Base-by-base conservation (phyloP, 2,113 vertebrate genomes). In the Poicephalus gulielmi region DNA sequence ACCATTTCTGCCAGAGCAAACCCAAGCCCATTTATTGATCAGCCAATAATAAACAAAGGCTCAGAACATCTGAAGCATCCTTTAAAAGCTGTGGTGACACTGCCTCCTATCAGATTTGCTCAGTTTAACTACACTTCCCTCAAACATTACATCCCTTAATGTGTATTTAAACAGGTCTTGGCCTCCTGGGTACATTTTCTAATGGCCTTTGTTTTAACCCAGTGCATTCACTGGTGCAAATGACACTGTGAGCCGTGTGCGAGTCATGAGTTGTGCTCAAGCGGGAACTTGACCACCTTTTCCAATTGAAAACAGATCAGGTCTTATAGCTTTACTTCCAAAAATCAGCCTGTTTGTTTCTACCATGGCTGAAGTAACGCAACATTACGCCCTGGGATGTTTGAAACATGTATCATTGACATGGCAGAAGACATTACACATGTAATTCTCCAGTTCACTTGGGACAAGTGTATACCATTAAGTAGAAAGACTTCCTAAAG, bases 81-180 rank as follows among this genome's bases (percentile, higher is more conserved):
- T 88, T 84, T 89, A 92, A 87, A 84, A 92, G 44, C 64, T 22
- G 20, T 4, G 11, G 46, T 52, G 52, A 91, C 30, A 17, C 1
- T 2, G n/a, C 15, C 10, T 78, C 64, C 96, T 59, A 83, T 91
- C 83, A 28, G 57, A 67, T 91, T 67, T 50, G 4, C 31, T 90
- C 71, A 43, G 49, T 94, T 94, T 88, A 94, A 90, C 66, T 68
- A 79, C 46, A 14, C 15, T 91, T 46, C 37, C 27, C 24, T 92
- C 83, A 93, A 94, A 84, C 77, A 90, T 81, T 64, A 88, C 44
- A 47, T 70, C 63, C 41, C 33, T 82, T 75, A 88, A 88, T 53
- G 57, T 76, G 62, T 93, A 83, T 90, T 97, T 96, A 95, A 95
- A 83, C 66, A 86, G 83, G 50, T 78, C 50, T 89, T 78, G 75